phyloP scores from a whole-genome alignment of 2,113 vertebrate species.

The Salvelinus sp. region DNA sequence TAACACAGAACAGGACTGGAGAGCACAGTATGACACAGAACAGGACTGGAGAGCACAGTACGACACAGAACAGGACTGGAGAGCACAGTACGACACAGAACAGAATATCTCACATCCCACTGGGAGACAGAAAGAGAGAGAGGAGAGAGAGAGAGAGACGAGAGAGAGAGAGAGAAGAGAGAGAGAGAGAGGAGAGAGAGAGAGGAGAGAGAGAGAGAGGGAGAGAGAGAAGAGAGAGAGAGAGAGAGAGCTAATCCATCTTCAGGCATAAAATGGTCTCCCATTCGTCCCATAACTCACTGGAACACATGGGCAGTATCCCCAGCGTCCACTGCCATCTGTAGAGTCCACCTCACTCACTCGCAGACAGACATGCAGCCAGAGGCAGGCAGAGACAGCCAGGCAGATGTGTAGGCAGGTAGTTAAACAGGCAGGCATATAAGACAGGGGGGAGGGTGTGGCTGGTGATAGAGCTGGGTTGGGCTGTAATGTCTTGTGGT shows the following conservation, averaged over 20 bases:
- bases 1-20: constrained; percentile 28
- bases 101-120: too few relatives aligned
- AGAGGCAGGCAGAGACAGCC: too few relatives aligned
- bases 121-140: too few relatives aligned
- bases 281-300: constrained; percentile 25
- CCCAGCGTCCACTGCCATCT: constrained; percentile 20
- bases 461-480: neutral
- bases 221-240: neutral
- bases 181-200: too few relatives aligned
- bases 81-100: too few relatives aligned
- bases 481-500: neutral
- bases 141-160: too few relatives aligned
- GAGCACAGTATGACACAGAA: constrained; percentile 23
- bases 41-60: neutral
- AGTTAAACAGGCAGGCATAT: too few relatives aligned
- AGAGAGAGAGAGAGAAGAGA: too few relatives aligned
- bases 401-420: too few relatives aligned
- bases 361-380: neutral
- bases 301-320: constrained; percentile 7
- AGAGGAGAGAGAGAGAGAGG: neutral
- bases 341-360: constrained; percentile 12
- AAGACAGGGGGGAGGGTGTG: neutral
- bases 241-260: constrained; percentile 6
- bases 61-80: too few relatives aligned
- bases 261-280: constrained; percentile 11